phyloP scores from a whole-genome alignment of 2,888 invertebrate genomes.

The Phengaris alcon region DNA sequence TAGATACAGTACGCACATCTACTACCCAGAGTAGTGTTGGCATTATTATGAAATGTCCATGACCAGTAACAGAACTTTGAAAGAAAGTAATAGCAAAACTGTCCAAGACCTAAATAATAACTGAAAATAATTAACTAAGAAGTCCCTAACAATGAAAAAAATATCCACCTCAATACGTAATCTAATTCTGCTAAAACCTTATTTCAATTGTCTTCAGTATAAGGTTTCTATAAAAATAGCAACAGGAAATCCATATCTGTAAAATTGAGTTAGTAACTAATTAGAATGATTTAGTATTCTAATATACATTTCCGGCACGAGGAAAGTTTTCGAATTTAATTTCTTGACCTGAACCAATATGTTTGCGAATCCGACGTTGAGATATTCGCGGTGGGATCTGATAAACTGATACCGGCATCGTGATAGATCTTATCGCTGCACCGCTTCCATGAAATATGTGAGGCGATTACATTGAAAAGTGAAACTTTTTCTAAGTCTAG shows the following conservation, averaged over 20 bases:
- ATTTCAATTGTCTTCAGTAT: not conserved
- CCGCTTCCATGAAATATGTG: conserved; percentile 31
- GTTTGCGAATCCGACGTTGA: conserved; percentile 24
- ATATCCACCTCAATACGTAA: not conserved
- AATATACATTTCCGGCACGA: conserved; percentile 6
- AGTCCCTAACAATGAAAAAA: not conserved
- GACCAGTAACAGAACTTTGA: not conserved
- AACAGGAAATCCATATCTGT: not conserved
- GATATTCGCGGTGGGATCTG: conserved; percentile 26
- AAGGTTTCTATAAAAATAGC: not conserved
- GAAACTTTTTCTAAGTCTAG: conserved; percentile 26
- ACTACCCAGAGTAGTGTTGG: no score
- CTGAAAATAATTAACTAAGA: not conserved
- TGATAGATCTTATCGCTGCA: conserved; percentile 31
- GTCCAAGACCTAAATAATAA: not conserved
- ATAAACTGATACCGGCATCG: conserved; percentile 29
- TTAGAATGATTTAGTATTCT: conserved; percentile 3
- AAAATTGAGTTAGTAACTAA: conserved; percentile 27
- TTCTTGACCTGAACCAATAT: conserved; percentile 18
- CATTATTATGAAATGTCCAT: not conserved
- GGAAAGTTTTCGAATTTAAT: conserved; percentile 16
- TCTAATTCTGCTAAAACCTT: not conserved
- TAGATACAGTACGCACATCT: no score
- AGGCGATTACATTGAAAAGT: conserved; percentile 30
- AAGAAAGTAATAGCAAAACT: not conserved